Evolutionary conservation across 2,113 vertebrate genomes (phyloP).

Genomic region (Gasterosteus aculeatus): DNA sequence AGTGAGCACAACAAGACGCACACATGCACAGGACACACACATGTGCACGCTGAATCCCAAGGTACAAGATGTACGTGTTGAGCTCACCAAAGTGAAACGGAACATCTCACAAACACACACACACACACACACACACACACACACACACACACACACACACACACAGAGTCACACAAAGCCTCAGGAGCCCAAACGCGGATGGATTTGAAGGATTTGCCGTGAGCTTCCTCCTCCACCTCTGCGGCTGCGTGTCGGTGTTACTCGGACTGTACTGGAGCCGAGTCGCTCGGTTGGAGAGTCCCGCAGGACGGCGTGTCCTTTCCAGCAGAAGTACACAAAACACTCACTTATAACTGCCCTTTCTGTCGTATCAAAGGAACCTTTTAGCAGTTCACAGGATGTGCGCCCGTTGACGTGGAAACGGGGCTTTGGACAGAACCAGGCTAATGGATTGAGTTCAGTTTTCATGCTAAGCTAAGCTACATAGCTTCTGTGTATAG

Average conservation of each 20-base stretch:
- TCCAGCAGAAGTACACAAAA: background rate
- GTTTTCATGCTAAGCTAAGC: background rate
- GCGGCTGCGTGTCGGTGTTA: constrained; percentile 56
- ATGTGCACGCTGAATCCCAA: constrained; percentile 16
- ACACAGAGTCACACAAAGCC: constrained; percentile 15
- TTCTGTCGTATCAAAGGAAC: background rate
- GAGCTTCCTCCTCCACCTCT: constrained; percentile 33
- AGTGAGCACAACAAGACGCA: background rate
- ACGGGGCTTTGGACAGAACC: background rate
- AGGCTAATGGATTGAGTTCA: background rate
- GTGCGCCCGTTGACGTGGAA: too few species aligned
- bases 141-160: background rate
- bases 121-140: background rate
- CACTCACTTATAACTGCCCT: background rate
- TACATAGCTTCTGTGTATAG: background rate
- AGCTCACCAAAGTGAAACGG: background rate
- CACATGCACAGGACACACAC: background rate
- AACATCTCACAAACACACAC: constrained; percentile 4
- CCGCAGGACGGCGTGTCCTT: constrained; percentile 24
- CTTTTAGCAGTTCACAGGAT: background rate
- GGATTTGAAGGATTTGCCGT: constrained; percentile 55
- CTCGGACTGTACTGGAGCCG: constrained; percentile 48
- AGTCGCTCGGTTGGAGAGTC: constrained; percentile 32
- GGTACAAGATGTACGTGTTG: constrained; percentile 24
- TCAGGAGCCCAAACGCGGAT: constrained; percentile 43